These are phyloP conservation scores for Melanogrammus aeglefinus DNA, from an alignment of 2,797 vertebrate species.

Conservation along the genomic window DNA sequence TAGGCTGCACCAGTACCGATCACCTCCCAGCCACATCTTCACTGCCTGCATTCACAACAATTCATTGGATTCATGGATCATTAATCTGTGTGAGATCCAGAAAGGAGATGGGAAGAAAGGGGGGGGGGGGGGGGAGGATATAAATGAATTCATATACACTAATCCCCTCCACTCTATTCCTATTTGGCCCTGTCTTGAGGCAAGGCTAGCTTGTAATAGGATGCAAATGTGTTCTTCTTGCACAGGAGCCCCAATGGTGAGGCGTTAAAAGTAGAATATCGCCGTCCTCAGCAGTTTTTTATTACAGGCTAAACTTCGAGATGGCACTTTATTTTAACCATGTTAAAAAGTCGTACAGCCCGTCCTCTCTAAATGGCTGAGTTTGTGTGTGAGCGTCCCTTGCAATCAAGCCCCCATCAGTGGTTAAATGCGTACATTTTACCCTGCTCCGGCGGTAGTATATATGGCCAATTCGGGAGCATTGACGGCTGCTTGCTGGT, in stretches of 20 bases:
- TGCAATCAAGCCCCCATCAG: slow-evolving; percentile 31
- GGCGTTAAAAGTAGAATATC: slow-evolving; percentile 2
- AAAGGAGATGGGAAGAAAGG: neutral
- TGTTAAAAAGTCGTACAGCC: slow-evolving; percentile 25
- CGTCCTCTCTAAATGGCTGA: slow-evolving; percentile 24
- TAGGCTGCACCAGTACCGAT: neutral
- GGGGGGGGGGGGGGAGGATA: neutral
- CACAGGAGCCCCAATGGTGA: slow-evolving; percentile 15
- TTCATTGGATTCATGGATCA: slow-evolving; percentile 2
- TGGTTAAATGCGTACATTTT: slow-evolving; percentile 37
- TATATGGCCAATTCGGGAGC: neutral
- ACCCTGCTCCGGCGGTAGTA: neutral
- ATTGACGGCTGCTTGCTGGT: neutral
- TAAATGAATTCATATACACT: slow-evolving; percentile 13
- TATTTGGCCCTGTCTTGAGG: slow-evolving; percentile 7
- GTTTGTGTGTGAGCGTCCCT: slow-evolving; percentile 16
- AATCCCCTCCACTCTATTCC: slow-evolving; percentile 19
- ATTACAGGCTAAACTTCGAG: neutral
- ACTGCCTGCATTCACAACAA: neutral
- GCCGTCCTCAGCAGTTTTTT: neutral
- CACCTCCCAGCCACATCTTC: neutral
- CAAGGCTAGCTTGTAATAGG: slow-evolving; percentile 8
- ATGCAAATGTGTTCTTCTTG: neutral
- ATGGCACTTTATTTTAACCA: slow-evolving; percentile 25
- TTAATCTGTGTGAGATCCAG: neutral